Percentiles rank a stretch among this genome's conserved stretches.
Conservation (phyloP, 2,797 vertebrate genomes). For the Gadopsis bispinosus region DNA sequence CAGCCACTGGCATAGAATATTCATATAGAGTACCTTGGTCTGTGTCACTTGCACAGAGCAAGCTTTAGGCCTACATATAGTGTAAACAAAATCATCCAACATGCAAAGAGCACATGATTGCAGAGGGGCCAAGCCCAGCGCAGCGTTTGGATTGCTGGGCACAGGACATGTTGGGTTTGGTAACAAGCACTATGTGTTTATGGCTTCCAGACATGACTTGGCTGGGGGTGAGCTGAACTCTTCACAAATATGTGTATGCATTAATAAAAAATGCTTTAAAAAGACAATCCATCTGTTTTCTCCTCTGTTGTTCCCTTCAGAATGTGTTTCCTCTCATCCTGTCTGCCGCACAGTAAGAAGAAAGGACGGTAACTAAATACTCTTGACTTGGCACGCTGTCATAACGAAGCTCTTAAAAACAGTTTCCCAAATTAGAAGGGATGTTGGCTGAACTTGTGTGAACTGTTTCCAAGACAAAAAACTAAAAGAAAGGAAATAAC, state of each 20-base stretch:
- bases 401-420: slow-evolving; percentile 53
- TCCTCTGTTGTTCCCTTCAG: slow-evolving; percentile 40
- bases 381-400: slow-evolving; percentile 29
- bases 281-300: slow-evolving; percentile 67
- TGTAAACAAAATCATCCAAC: slow-evolving; percentile 24
- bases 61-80: neutral
- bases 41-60: neutral
- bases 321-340: slow-evolving; percentile 44
- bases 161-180: slow-evolving; percentile 36
- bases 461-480: slow-evolving; percentile 35
- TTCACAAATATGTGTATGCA: slow-evolving; percentile 50
- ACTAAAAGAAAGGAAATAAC: slow-evolving; percentile 30
- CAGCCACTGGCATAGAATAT: slow-evolving; percentile 3
- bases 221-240: slow-evolving; percentile 41
- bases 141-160: slow-evolving; percentile 31
- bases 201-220: slow-evolving; percentile 33
- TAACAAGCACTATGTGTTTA: slow-evolving; percentile 53
- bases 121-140: slow-evolving; percentile 18
- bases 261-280: slow-evolving; percentile 23
- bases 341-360: slow-evolving; percentile 29
- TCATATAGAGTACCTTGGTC: neutral
- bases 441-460: slow-evolving; percentile 50
- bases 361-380: slow-evolving; percentile 20
- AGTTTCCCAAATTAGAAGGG: slow-evolving; percentile 62
- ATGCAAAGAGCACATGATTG: slow-evolving; percentile 24